Base-by-base conservation (phyloP, 2,797 vertebrate species). In the Distichodus sexfasciatus region DNA sequence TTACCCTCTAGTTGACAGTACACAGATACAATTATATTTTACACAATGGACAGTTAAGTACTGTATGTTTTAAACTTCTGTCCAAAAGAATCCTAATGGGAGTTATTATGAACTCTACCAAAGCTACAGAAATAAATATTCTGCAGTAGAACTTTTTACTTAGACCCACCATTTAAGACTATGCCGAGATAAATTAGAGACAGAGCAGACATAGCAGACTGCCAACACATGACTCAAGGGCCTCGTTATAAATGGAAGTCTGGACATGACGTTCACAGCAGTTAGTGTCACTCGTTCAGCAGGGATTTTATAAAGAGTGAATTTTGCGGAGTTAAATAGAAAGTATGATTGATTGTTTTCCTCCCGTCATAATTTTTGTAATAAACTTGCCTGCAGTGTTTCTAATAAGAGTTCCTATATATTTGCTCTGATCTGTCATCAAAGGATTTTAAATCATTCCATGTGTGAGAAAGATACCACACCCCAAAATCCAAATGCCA, bases 171-270 rank as follows among this genome's bases (percentile, higher is more conserved):
- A 29, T 47, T 64, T 26, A 53, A 58, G 35, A 8, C 51, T 58
- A 40, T 19, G 29, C 46, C 36, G 53, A 57, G 40, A 60, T 40
- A 48, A 53, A 26, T 46, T 58, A 66, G 58, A 67, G 53, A 1
- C 44, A 24, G 44, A 47, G 41, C 44, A 44, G 38, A 43, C 40
- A 40, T 46, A 47, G 28, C 14, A 47, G n/a, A 53, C 61, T 36
- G 66, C 70, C 71, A 51, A 55, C 47, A 29, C 57, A 51, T 53
- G 28, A 57, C 48, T 61, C 57, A 50, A n/a, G 21, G 21, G 40
- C 65, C 41, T 19, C 14, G 8, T 65, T 53, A 67, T 58, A 47
- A 62, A 48, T 57, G 54, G 28, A 21, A 26, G 24, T 44, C 61
- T 66, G 71, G 61, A 51, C 35, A 11, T 67, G 50, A 67, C 31